Evolutionary conservation across 2,888 invertebrate genomes (phyloP), one percentile per base, ranked within the genome.

Genomic region (Philhelius pedissequus): DNA sequence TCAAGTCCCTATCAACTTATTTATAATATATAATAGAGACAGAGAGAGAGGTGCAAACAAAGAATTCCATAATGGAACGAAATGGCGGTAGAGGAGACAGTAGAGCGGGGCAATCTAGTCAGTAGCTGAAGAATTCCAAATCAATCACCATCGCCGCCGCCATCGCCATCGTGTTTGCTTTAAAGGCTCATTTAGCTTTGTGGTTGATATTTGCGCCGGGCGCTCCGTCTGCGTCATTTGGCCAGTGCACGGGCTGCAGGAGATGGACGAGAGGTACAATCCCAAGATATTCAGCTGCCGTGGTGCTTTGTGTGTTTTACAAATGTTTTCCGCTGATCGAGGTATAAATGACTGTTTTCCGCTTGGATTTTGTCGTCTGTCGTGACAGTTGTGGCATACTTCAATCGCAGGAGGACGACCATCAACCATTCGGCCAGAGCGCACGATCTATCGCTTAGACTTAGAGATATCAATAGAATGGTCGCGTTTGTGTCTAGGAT

Each of bases 301-400:
- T 77, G 35, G 13, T 60, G 74, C 74, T 79, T 70, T 83, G 83
- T 83, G 73, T 83, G 74, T 83, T 75, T 84, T 80, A 84, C 80
- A 84, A 84, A 84, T 84, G 84, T 84, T 84, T 80, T 84, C 80
- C 80, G 75, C 79, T 76, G 75, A 80, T 76, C 54, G 80, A 80
- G 80, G 80, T 84, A 80, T 84, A 84, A 84, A 80, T 84, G 84
- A 84, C 84, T 84, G 84, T 80, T 84, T 84, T 84, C 80, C 84
- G 76, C 80, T 80, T 52, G 38, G 80, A 32, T 71, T 84, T 80
- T 84, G 84, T 84, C 83, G 83, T 83, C 70, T 69, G 83, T 83
- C 84, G 84, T 75, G 84, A 84, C 84, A 80, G 71, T 84, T 84
- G 84, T 76, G 75, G 75, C 83, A 78, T 79, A 74, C 79, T 79